phyloP scores from a whole-genome alignment of 2,797 vertebrate genomes.

The Holocentrus rufus region DNA sequence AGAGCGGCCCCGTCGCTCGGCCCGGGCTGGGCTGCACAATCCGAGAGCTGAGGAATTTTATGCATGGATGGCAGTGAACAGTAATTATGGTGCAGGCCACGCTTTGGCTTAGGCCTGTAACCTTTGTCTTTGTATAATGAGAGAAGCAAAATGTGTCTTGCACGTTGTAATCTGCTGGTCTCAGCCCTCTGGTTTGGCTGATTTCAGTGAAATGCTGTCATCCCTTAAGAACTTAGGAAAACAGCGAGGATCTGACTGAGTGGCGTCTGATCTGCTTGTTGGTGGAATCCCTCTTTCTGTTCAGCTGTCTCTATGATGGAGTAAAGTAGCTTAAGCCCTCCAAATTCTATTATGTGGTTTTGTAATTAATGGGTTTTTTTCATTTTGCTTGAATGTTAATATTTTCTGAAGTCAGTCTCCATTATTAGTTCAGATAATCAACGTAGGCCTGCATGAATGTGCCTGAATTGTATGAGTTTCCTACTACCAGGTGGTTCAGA shows the following conservation, averaged over 20 bases:
- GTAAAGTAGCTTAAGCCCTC: background rate
- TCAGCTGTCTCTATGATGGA: background rate
- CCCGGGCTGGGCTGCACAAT: constrained; percentile 62
- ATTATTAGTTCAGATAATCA: background rate
- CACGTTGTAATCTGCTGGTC: constrained; percentile 66
- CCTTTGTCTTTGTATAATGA: constrained; percentile 72
- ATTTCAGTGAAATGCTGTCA: constrained; percentile 14
- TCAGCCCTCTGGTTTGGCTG: constrained; percentile 38
- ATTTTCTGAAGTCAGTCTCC: background rate
- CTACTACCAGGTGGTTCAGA: too few relatives aligned
- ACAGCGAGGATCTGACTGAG: background rate
- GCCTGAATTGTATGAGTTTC: too few relatives aligned
- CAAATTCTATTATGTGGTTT: background rate
- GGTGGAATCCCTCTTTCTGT: background rate
- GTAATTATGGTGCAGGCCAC: constrained; percentile 76
- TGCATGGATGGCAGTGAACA: constrained; percentile 77
- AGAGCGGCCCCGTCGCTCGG: constrained; percentile 61
- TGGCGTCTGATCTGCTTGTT: background rate
- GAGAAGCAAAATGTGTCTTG: constrained; percentile 58
- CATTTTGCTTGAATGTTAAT: background rate
- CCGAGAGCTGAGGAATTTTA: constrained; percentile 79
- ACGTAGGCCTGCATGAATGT: too few relatives aligned
- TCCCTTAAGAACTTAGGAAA: constrained; percentile 13
- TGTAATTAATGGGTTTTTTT: background rate
- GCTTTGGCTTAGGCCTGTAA: constrained; percentile 69